These are phyloP conservation scores for Ips typographus DNA, from an alignment of 1,140 invertebrate genomes.

Conservation along the genomic window DNA sequence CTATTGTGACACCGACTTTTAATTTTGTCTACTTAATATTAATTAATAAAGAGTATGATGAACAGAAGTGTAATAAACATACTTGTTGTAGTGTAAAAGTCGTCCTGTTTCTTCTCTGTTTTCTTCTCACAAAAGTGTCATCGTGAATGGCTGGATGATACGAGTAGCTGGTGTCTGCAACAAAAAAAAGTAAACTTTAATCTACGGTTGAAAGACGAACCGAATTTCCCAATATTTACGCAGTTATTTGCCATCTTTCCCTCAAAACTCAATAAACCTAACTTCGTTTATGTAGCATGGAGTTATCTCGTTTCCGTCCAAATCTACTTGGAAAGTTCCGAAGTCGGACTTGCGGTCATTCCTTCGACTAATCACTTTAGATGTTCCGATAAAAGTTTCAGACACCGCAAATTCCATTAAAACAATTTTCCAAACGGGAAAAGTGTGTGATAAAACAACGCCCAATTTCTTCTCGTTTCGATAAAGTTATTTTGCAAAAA, in stretches of 20 bases:
- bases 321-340: conserved; percentile 47
- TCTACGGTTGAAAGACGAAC: conserved; percentile 5
- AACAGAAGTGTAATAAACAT: conserved; percentile 30
- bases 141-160: conserved; percentile 94
- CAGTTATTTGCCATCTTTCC: conserved; percentile 28
- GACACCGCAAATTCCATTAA: conserved; percentile 32
- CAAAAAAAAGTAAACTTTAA: conserved; percentile 12
- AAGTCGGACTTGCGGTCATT: conserved; percentile 43
- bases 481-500: no score
- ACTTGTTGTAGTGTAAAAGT: conserved; percentile 97
- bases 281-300: conserved; percentile 46
- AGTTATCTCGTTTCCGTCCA: conserved; percentile 47
- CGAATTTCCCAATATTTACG: conserved; percentile 22
- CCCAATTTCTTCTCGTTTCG: no score
- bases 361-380: conserved; percentile 39
- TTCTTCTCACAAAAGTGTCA: conserved; percentile 93
- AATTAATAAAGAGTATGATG: background rate
- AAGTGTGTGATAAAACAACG: background rate
- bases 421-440: conserved; percentile 11
- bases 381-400: conserved; percentile 37
- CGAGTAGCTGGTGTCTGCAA: conserved; percentile 84
- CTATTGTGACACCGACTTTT: background rate
- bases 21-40: conserved; percentile 1
- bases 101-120: conserved; percentile 92
- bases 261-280: conserved; percentile 42